These are phyloP conservation scores for Dasypolia templi DNA, from an alignment of 2,888 invertebrate genomes.

Conservation along the genomic window DNA sequence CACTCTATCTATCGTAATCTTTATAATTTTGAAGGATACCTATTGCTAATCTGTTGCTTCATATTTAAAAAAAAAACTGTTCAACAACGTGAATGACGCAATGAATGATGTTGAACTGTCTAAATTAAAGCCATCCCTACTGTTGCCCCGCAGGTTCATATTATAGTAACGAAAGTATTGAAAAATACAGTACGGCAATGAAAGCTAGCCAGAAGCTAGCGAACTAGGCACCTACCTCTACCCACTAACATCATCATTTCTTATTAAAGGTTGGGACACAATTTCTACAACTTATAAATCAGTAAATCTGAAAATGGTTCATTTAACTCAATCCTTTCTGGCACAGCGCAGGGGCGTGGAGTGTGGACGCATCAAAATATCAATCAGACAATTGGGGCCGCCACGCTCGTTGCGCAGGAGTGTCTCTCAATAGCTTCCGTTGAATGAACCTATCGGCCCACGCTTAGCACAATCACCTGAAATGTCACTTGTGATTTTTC, in stretches of 20 bases:
- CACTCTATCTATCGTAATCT: too few relatives aligned
- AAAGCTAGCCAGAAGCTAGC: neutral
- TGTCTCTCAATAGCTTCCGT: conserved; percentile 85
- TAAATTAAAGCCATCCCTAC: neutral
- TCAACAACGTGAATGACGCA: neutral
- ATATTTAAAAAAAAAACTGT: too few relatives aligned
- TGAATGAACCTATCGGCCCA: conserved; percentile 70
- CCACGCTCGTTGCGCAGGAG: conserved; percentile 87
- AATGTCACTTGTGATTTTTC: conserved; percentile 28
- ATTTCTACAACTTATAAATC: conserved; percentile 10
- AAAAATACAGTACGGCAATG: neutral
- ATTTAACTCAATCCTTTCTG: conserved; percentile 70
- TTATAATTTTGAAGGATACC: too few relatives aligned
- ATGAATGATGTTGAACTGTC: neutral
- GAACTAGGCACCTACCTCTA: neutral
- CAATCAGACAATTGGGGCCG: conserved; percentile 90
- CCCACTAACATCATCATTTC: neutral
- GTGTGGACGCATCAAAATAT: conserved; percentile 87
- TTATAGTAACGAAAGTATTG: neutral
- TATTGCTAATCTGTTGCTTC: too few relatives aligned
- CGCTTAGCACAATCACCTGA: conserved; percentile 47
- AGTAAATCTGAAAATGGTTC: conserved; percentile 32
- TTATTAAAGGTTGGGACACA: neutral
- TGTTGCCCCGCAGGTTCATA: too few relatives aligned
- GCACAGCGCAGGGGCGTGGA: conserved; percentile 73